Evolutionary conservation across 2,113 vertebrate genomes (phyloP), one percentile per base, ranked within the genome.

Genomic region (Leptobrachium ailaonicum): DNA sequence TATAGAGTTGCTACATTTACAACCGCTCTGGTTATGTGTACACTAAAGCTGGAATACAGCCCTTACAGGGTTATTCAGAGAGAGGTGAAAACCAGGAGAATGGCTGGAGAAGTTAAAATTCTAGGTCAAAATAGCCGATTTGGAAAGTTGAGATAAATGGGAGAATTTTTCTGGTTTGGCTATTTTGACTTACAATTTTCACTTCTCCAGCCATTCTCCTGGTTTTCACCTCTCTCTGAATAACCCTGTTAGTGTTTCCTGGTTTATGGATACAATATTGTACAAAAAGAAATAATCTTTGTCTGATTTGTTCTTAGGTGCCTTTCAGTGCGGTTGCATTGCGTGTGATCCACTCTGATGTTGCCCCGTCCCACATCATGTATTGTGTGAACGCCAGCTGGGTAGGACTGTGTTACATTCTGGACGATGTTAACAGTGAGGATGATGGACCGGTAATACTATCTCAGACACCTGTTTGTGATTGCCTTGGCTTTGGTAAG

Each of bases 401-500:
- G 91, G 94, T 99, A 0, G 97, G 92, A 8, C 95, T 99, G 0
- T 99, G 97, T 91, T 90, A 87, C 85, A 88, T 98, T 47, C 86
- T 88, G 0, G 96, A 97, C 54, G 94, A 95, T 0, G 85, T 98
- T 4, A 73, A 66, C 0, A 90, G 92, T 58, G 87, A 90, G 0
- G 44, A 2, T 0, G 88, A 91, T 0, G 95, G 96, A 6, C 96
- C 97, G 0, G 91, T 98, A 6, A 73, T 98, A 78, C 90, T 98
- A 41, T 92, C 94, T 0, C 94, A 96, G 87, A 92, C 93, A 0
- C 96, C 97, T 0, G 42, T 98, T 83, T 98, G 97, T 0, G 94
- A 96, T 0, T 98, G 97, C 67, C 80, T 98, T 42, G 98, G 98
- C 60, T 93, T 99, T 0, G 98, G 98, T 98, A 89, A 79, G 96